Evolutionary conservation across 2,113 vertebrate species (phyloP), one percentile per base, ranked within the genome.

Genomic region (Chitala chitala): DNA sequence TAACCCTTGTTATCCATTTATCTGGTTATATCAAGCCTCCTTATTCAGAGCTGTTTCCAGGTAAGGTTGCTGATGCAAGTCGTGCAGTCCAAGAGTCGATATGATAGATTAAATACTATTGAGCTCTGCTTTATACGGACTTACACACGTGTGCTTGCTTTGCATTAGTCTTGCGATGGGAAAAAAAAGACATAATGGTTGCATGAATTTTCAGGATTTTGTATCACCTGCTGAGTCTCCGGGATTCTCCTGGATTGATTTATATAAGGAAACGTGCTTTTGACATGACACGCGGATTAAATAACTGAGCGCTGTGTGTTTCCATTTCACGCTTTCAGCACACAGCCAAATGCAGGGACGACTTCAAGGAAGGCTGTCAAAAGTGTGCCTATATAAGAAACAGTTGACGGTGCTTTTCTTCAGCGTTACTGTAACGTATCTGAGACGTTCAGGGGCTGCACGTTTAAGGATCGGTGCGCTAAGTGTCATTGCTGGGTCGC

Each of bases 21-120:
- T 71, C 69, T 76, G 33, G 48, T 53, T 46, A 48, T 65, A 46
- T 66, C 46, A 66, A 20, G 48, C 29, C 15, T 63, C 44, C 17
- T n/a, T n/a, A 33, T 20, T 12, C 15, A 33, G 38, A 63, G n/a
- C 59, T 63, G 17, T 63, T 63, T 20, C n/a, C 64, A 68, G 64
- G 64, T 68, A 68, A 68, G 64, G 42, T 24, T 68, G 64, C 12
- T 46, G 40, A 46, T 46, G n/a, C 15, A 13, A 46, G n/a, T 12
- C 24, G 40, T 68, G 64, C 22, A 17, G 4, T 33, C 56, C 1
- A 63, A 36, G 59, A 63, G 17, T 63, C 29, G 12, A 33, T 17
- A 63, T 63, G 59, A 63, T 38, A 33, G 33, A 15, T 38, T 12
- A 63, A 63, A 63, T 38, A 33, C 38, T 36, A 7, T 20, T 63